A percentile compares a stretch with the other conserved stretches of the same genome.
Conservation (phyloP, 2,113 vertebrate species). For the Trinectes maculatus region DNA sequence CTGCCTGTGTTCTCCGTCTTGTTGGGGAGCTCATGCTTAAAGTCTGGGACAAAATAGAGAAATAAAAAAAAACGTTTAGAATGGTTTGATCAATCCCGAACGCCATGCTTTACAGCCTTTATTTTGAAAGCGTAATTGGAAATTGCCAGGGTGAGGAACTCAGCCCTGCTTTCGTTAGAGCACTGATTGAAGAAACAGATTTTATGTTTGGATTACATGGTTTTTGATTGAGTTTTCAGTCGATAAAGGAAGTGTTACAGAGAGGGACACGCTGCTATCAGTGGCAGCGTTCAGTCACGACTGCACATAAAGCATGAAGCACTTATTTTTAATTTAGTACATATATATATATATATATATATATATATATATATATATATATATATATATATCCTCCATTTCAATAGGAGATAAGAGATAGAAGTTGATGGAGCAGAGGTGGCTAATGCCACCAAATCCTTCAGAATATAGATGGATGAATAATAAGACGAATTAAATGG, state of each 20-base stretch:
- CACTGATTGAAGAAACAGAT: conserved; percentile 11
- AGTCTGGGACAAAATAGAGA: background rate
- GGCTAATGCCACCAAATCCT: background rate
- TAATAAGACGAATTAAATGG: conserved; percentile 27
- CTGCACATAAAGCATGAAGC: conserved; percentile 10
- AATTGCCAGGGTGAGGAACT: conserved; percentile 8
- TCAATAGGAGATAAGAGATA: background rate
- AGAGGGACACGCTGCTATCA: conserved; percentile 10
- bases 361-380: background rate
- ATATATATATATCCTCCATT: background rate
- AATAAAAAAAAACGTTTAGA: background rate
- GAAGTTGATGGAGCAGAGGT: background rate
- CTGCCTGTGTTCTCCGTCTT: no score
- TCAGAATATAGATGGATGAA: conserved; percentile 29
- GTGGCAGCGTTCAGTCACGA: conserved; percentile 16
- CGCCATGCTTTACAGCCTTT: background rate
- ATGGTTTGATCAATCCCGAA: background rate
- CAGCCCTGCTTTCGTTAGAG: background rate
- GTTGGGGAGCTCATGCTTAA: background rate
- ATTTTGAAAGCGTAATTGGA: conserved; percentile 23
- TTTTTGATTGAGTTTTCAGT: conserved; percentile 40
- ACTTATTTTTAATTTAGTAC: no score
- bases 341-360: background rate
- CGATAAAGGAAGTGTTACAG: conserved; percentile 28
- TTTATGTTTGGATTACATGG: conserved; percentile 34